Evolutionary conservation across 2,113 vertebrate species (phyloP).

Genomic region (Cnemophilus loriae): DNA sequence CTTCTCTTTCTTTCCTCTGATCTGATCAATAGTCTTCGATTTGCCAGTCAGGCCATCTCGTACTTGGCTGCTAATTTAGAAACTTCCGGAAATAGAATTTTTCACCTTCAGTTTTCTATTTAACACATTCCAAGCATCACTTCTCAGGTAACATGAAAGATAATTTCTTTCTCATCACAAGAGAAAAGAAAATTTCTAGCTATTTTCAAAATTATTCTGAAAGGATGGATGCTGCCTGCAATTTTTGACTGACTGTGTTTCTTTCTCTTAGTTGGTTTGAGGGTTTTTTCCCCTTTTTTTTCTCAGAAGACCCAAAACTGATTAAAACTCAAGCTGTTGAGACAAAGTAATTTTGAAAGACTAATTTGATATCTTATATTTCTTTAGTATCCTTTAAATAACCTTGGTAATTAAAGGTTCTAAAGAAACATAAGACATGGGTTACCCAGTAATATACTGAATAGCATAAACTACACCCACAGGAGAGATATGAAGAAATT

Average conservation of each 20-base stretch:
- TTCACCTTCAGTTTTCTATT: background rate
- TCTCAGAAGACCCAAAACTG: fast-evolving
- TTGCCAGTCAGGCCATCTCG: background rate
- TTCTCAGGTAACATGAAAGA: background rate
- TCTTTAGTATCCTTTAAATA: background rate
- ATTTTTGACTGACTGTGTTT: background rate
- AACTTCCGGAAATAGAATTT: background rate
- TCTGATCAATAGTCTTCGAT: background rate
- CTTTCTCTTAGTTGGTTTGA: background rate
- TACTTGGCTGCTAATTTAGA: background rate
- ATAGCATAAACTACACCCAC: background rate
- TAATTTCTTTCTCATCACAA: background rate
- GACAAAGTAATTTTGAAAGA: background rate
- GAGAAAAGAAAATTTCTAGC: background rate
- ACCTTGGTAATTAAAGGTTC: background rate
- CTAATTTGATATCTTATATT: background rate
- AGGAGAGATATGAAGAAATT: background rate
- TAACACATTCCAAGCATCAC: background rate
- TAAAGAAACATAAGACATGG: background rate
- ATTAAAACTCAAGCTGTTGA: background rate
- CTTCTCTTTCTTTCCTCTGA: background rate
- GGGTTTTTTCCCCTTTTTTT: fast-evolving
- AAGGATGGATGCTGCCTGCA: background rate
- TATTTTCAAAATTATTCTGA: background rate
- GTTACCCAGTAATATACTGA: background rate